Base-by-base conservation (phyloP, 2,797 vertebrate species). In the Discoglossus pictus region DNA sequence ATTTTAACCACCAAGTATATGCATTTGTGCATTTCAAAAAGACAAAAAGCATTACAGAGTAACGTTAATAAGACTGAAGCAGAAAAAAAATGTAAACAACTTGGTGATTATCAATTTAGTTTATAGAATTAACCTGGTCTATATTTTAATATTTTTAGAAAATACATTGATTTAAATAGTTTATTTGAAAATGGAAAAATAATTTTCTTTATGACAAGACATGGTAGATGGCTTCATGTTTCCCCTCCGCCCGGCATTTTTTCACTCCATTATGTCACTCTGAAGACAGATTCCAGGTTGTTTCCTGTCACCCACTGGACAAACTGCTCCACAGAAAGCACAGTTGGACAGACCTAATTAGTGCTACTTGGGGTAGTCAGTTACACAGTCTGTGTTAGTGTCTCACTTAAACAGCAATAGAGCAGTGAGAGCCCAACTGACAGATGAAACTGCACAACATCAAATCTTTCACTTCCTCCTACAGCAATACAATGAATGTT, bases 331-430 rank as follows among this genome's bases (percentile, higher is more conserved):
- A 83, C 83, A 90, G 93, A 89, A 84, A 92, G 92, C 93, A 76
- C 93, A 86, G 93, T 92, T 90, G 93, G 95, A 96, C 89, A 88
- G 92, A 88, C 89, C 91, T 99, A 98, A 98, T 98, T 97, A 94
- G 94, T 79, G 91, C 89, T 88, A 87, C 90, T 93, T 84, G 86
- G 90, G 91, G 89, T 92, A 88, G 93, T 85, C 88, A 87, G 92
- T 88, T 88, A 75, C 88, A 80, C 84, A 83, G 89, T 84, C 84
- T 83, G 83, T 94, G 93, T 81, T 88, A 88, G 89, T 82, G 81
- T 80, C 87, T 86, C 84, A 68, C 80, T 81, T 76, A 73, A 63
- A 80, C 79, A 75, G 79, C 50, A 39, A 71, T 65, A 74, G 73
- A 77, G 76, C 78, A 3, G 69, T 62, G 48, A 68, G 73, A 70